phyloP scores from a whole-genome alignment of 1,140 invertebrate genomes.

The Drosophila oshimai region DNA sequence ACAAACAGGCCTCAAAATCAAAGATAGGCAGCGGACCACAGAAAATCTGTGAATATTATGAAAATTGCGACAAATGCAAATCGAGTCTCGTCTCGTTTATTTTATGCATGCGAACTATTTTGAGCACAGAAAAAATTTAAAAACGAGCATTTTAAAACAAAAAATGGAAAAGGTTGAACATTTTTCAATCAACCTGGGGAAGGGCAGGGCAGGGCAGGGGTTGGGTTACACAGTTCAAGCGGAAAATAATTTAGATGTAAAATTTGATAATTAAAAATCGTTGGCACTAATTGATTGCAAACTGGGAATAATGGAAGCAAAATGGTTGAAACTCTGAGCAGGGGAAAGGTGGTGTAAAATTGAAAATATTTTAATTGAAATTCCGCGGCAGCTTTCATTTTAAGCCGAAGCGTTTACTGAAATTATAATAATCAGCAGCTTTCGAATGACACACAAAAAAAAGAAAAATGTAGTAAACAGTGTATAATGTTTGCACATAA shows the following conservation, averaged over 20 bases:
- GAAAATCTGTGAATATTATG: slow-evolving; percentile 37
- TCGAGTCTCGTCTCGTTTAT: slow-evolving; percentile 34
- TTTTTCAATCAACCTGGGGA: slow-evolving; percentile 25
- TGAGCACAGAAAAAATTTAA: slow-evolving; percentile 10
- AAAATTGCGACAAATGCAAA: slow-evolving; percentile 69
- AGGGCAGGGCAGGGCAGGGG: too few relatives aligned
- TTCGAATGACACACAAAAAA: slow-evolving; percentile 6
- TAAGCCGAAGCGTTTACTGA: slow-evolving; percentile 42
- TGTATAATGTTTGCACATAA: slow-evolving; percentile 64
- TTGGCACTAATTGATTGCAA: slow-evolving; percentile 52
- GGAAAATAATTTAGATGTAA: slow-evolving; percentile 17
- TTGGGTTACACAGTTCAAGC: not conserved
- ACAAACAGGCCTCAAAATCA: slow-evolving; percentile 28
- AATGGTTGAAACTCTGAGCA: not conserved
- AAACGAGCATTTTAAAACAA: slow-evolving; percentile 2
- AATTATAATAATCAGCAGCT: slow-evolving; percentile 60
- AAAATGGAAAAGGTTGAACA: not conserved
- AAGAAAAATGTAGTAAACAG: slow-evolving; percentile 28
- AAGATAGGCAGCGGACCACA: slow-evolving; percentile 20
- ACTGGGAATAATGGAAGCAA: slow-evolving; percentile 8
- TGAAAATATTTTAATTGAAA: slow-evolving; percentile 66
- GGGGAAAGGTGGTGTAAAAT: slow-evolving; percentile 7
- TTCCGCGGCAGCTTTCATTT: slow-evolving; percentile 50
- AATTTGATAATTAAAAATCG: slow-evolving; percentile 54
- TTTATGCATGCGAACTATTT: slow-evolving; percentile 49